Evolutionary conservation across 2,888 invertebrate genomes (phyloP), one percentile per base, ranked within the genome.

Genomic region (Achlya flavicornis): DNA sequence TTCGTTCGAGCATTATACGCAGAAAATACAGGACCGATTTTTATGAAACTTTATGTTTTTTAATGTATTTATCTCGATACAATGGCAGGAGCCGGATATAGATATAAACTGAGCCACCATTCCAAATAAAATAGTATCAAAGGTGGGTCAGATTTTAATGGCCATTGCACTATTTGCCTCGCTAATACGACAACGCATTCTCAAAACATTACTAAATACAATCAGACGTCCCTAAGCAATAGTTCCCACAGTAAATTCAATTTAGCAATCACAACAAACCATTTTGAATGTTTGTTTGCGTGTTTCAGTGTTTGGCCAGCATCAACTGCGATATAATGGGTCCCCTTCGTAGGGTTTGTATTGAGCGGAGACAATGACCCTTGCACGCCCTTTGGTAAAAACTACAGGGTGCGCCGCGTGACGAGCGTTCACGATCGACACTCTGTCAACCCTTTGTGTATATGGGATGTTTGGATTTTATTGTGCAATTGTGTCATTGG

Each of bases 391-490:
- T 71, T 66, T 66, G 64, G 66, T 63, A 58, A 61, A 53, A 59
- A 57, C 61, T 62, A 57, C 46, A 48, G 41, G 59, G 59, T 59
- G 58, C 38, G 58, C 38, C 58, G 19, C 41, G 32, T 58, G 41
- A 38, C 53, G 46, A 46, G 46, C 43, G 33, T 58, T 38, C 61
- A 61, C 62, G 58, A 32, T 48, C 53, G 53, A 61, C 58, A 62
- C 38, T 38, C 48, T 53, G 61, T 38, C 68, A 75, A 73, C 75
- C 74, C 76, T 75, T 73, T 75, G 75, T 72, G 69, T 73, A 68
- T 62, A 68, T 66, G 67, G 67, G 63, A 61, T 74, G 75, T 76
- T 73, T 76, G 72, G 67, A 67, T 75, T 76, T 74, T 71, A 75
- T 77, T 75, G 75, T 66, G 68, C 68, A 72, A 69, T 69, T 70